A percentile compares a stretch with the other conserved stretches of the same genome.
These are phyloP conservation scores for Heteromurus nitidus DNA, from an alignment of 2,888 invertebrate species.

Conservation along the genomic window DNA sequence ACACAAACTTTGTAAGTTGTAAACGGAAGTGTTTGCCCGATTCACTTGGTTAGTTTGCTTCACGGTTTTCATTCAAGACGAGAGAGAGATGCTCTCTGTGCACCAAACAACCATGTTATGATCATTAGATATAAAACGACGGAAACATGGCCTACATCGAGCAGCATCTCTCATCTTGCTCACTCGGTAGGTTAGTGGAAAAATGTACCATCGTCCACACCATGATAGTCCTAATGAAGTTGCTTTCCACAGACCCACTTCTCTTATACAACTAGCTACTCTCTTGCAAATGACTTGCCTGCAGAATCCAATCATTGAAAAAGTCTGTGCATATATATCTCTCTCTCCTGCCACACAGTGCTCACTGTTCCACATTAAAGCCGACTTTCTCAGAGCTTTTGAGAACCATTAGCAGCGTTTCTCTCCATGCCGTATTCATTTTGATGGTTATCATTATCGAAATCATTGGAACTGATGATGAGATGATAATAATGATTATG, in stretches of 20 bases:
- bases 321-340: no score
- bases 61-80: not conserved
- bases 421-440: constrained; percentile 1
- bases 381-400: constrained; percentile 4
- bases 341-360: not conserved
- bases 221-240: no score
- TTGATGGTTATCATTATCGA: constrained; percentile 11
- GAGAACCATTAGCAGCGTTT: not conserved
- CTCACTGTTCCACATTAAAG: not conserved
- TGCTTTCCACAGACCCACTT: not conserved
- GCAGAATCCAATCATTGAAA: constrained; percentile 7
- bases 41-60: not conserved
- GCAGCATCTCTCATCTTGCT: not conserved
- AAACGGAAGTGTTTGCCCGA: constrained; percentile 5
- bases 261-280: not conserved
- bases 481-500: constrained; percentile 11
- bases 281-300: not conserved
- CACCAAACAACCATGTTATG: no score
- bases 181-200: not conserved
- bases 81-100: no score
- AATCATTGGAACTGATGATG: not conserved
- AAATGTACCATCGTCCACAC: constrained; percentile 2
- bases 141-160: not conserved
- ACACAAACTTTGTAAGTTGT: constrained; percentile 9
- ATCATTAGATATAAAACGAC: not conserved